Conservation (phyloP, 2,797 vertebrate genomes). For the Channa striata region DNA sequence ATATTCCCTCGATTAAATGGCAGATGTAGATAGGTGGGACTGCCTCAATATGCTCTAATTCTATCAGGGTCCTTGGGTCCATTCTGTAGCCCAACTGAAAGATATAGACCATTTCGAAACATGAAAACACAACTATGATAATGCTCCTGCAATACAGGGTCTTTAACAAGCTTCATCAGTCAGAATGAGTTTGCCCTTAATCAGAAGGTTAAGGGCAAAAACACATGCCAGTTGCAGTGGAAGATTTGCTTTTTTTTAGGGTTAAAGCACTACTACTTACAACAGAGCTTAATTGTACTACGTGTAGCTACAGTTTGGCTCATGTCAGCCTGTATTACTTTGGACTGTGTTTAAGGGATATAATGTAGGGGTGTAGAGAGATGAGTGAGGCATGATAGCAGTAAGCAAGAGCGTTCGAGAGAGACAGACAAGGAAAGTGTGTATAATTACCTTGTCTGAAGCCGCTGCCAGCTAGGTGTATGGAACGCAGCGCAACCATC, state of each 20-base stretch:
- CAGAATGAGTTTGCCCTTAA: too few species aligned
- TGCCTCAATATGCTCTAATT: conserved; percentile 22
- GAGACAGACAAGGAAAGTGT: conserved; percentile 69
- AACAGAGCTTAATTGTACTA: conserved; percentile 52
- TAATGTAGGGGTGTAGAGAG: conserved; percentile 75
- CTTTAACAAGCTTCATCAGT: conserved; percentile 49
- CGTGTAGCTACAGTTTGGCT: conserved; percentile 70
- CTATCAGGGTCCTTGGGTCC: conserved; percentile 1
- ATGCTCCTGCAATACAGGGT: conserved; percentile 3
- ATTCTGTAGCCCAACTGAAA: conserved; percentile 24
- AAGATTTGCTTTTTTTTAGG: conserved; percentile 34
- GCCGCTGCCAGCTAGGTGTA: conserved; percentile 69
- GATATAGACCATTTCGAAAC: too few species aligned
- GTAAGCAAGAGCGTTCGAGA: conserved; percentile 58
- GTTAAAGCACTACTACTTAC: conserved; percentile 16
- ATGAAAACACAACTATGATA: conserved; percentile 36
- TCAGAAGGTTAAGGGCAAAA: conserved; percentile 40
- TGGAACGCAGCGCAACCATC: conserved; percentile 58
- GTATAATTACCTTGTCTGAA: conserved; percentile 81
- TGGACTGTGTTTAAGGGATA: conserved; percentile 67
- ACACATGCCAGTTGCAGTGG: background rate
- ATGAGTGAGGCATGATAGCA: conserved; percentile 73
- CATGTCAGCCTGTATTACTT: conserved; percentile 57
- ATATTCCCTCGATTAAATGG: background rate
- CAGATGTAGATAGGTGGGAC: conserved; percentile 3